Conservation (phyloP, 2,113 vertebrate genomes). For the Takifugu bimaculatus region DNA sequence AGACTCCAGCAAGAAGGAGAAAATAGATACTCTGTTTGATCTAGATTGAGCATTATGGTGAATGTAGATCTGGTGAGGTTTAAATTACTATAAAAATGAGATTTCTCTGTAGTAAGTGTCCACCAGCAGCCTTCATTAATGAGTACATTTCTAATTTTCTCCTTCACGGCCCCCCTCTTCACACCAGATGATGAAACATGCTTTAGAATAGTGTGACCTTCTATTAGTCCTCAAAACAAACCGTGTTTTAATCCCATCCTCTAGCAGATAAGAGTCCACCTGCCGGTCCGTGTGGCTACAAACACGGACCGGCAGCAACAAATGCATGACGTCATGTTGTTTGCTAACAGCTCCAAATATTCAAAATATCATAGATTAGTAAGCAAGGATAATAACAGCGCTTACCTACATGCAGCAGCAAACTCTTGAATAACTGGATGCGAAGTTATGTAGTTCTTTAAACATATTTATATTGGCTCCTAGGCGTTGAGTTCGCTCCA, state of each 20-base stretch:
- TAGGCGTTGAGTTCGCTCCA: conserved; percentile 50
- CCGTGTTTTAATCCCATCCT: conserved; percentile 11
- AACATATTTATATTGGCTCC: conserved; percentile 36
- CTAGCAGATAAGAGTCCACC: conserved; percentile 3
- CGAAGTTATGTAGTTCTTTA: conserved; percentile 17
- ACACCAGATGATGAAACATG: conserved; percentile 21
- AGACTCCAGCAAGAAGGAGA: no score
- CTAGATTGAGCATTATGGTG: no score
- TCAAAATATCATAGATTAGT: conserved; percentile 10
- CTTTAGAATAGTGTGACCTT: background rate
- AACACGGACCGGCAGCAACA: no score
- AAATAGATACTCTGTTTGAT: no score
- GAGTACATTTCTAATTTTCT: background rate
- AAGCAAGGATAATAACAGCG: conserved; percentile 12
- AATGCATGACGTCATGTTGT: no score
- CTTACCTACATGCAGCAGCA: conserved; percentile 1
- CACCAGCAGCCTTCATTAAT: conserved; percentile 3
- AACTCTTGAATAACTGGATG: background rate
- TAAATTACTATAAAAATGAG: no score
- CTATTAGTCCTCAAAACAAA: conserved; percentile 24
- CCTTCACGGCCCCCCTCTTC: background rate
- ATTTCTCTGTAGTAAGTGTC: background rate
- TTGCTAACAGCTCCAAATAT: background rate
- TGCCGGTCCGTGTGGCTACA: conserved; percentile 10
- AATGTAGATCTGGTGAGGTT: no score